Base-by-base conservation (phyloP, 2,888 invertebrate species). In the Bhutanitis thaidina region DNA sequence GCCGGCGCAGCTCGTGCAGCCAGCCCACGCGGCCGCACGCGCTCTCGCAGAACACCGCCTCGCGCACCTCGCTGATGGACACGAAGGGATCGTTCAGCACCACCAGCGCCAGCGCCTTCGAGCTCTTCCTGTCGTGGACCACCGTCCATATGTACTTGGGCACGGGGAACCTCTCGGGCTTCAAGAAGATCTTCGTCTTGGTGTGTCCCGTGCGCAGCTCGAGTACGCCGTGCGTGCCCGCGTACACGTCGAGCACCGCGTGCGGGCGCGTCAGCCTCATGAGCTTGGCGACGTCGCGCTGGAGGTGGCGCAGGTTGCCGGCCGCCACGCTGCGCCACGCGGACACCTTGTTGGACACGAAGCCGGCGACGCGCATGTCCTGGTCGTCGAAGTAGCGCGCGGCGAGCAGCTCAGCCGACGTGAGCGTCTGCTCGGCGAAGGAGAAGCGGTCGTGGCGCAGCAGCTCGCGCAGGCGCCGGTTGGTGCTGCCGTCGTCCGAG, bases 51-150 rank as follows among this genome's bases (percentile, higher is more conserved):
- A 81, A 77, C 61, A 80, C 82, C 0, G 77, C 61, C n/a, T 63
- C 75, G 51, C 77, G 69, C 16, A 88, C 60, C 71, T 87, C 88
- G 68, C 87, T 84, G 43, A 88, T 81, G 1, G 85, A 67, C 60
- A 88, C 80, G 60, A 82, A 77, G 40, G 90, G 90, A 56, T 89
- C 85, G 72, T 88, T 86, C 1, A 88, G 67, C 55, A 86, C 54
- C 53, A 78, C 70, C 10, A 90, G 15, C 7, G 80, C 89, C 34
- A 75, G 57, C 38, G 72, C 80, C 35, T 56, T 55, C 16, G 54
- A 43, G 12, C 37, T 20, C 16, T 34, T 41, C 49, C 48, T 44
- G 48, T 74, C 76, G 53, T 64, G 65, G 38, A 85, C 68, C 56
- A 75, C 76, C 50, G 81, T 80, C 89, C 90, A 89, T 3, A 87